Conservation (phyloP, 2,888 invertebrate genomes). For the Physocephala rufipes region DNA sequence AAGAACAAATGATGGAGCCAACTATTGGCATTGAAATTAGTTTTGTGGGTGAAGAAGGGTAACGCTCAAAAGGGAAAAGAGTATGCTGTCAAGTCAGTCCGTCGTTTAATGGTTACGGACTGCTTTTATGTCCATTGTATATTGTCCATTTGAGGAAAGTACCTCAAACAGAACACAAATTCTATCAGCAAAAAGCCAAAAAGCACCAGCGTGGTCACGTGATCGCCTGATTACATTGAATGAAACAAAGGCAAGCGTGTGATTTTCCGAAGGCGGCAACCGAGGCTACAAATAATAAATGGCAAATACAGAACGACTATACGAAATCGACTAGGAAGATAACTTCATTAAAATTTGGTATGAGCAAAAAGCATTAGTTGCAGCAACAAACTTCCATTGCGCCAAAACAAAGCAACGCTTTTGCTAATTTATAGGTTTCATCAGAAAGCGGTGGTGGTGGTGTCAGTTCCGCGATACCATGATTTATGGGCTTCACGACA, state of each 20-base stretch:
- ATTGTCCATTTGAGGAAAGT: too few species aligned
- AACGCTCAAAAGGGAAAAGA: neutral
- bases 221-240: too few species aligned
- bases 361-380: neutral
- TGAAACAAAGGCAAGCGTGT: too few species aligned
- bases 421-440: slow-evolving; percentile 33
- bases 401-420: slow-evolving; percentile 30
- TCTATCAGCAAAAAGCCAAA: slow-evolving; percentile 31
- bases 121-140: neutral
- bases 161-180: slow-evolving; percentile 25
- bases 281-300: too few species aligned
- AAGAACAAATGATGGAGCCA: too few species aligned
- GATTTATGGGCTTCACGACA: neutral
- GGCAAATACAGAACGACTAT: too few species aligned
- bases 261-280: too few species aligned
- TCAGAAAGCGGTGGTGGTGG: slow-evolving; percentile 20
- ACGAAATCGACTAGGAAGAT: too few species aligned
- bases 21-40: neutral
- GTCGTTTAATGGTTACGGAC: neutral
- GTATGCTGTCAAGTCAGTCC: too few species aligned
- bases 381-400: slow-evolving; percentile 5
- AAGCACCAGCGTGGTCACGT: too few species aligned
- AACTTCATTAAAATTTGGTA: neutral
- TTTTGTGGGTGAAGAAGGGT: neutral
- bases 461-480: slow-evolving; percentile 30